phyloP scores from a whole-genome alignment of 2,888 invertebrate genomes.

The Platycheirus rosarum region DNA sequence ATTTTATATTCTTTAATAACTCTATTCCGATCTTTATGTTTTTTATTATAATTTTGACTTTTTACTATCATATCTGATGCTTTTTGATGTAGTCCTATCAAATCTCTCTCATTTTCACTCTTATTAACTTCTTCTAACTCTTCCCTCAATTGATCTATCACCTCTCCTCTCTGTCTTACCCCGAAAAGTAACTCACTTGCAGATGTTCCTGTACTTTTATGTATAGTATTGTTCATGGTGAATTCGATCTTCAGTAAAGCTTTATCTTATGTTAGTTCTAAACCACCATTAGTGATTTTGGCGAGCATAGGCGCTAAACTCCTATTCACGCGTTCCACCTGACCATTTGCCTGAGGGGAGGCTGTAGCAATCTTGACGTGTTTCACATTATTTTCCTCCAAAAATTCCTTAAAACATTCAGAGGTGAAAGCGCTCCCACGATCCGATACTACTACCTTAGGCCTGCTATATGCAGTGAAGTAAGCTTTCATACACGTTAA shows the following conservation, averaged over 20 bases:
- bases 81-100: slow-evolving; percentile 15
- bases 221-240: slow-evolving; percentile 22
- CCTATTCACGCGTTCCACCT: slow-evolving; percentile 30
- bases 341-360: slow-evolving; percentile 29
- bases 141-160: slow-evolving; percentile 25
- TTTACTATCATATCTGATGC: slow-evolving; percentile 23
- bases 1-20: slow-evolving; percentile 11
- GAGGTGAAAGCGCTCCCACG: slow-evolving; percentile 33
- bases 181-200: slow-evolving; percentile 31
- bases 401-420: slow-evolving; percentile 6
- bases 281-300: slow-evolving; percentile 6
- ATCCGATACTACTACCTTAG: slow-evolving; percentile 32
- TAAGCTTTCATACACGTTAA: too few relatives aligned
- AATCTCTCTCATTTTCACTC: slow-evolving; percentile 19
- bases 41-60: slow-evolving; percentile 32
- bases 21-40: slow-evolving; percentile 23
- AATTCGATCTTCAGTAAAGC: slow-evolving; percentile 18
- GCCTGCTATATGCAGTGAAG: slow-evolving; percentile 1
- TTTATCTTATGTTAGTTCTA: slow-evolving; percentile 17
- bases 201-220: slow-evolving; percentile 20
- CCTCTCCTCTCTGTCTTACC: slow-evolving; percentile 19
- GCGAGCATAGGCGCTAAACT: slow-evolving; percentile 27
- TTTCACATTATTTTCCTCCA: slow-evolving; percentile 25
- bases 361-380: slow-evolving; percentile 30
- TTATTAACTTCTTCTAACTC: slow-evolving; percentile 23